Evolutionary conservation across 2,113 vertebrate species (phyloP).

Genomic region (Fulmarus glacialis): DNA sequence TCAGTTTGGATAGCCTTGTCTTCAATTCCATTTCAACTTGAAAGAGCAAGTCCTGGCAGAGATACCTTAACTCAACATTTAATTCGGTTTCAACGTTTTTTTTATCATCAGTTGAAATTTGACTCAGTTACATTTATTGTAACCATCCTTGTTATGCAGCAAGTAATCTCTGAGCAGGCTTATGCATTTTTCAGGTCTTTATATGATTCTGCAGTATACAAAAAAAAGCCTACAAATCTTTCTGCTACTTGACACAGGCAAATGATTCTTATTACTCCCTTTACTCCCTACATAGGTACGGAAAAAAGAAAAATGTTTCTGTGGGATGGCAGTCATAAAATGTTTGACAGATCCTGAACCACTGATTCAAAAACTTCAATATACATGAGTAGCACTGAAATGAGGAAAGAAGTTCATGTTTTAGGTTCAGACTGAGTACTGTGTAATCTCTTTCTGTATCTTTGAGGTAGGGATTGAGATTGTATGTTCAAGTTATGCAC

Average conservation of each 20-base stretch:
- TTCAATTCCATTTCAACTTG: neutral
- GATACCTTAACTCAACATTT: neutral
- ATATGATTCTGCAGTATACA: neutral
- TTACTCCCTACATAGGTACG: fast-evolving
- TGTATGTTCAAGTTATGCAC: neutral
- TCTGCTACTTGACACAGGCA: neutral
- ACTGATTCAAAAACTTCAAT: neutral
- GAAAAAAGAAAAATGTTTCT: neutral
- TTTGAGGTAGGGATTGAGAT: neutral
- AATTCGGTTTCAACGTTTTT: neutral
- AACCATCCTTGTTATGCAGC: neutral
- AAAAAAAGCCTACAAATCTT: fast-evolving
- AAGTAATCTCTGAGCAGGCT: neutral
- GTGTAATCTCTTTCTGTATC: neutral
- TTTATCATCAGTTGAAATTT: neutral
- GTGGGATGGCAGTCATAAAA: neutral
- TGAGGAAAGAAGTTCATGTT: neutral
- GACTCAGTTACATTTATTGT: neutral
- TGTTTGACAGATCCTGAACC: neutral
- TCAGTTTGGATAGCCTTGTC: neutral
- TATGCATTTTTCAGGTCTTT: neutral
- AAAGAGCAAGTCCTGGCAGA: neutral
- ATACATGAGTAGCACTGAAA: neutral
- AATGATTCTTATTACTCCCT: neutral
- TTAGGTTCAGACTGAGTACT: neutral